Base-by-base conservation (phyloP, 2,113 vertebrate genomes). In the Potamarius usumacintae region DNA sequence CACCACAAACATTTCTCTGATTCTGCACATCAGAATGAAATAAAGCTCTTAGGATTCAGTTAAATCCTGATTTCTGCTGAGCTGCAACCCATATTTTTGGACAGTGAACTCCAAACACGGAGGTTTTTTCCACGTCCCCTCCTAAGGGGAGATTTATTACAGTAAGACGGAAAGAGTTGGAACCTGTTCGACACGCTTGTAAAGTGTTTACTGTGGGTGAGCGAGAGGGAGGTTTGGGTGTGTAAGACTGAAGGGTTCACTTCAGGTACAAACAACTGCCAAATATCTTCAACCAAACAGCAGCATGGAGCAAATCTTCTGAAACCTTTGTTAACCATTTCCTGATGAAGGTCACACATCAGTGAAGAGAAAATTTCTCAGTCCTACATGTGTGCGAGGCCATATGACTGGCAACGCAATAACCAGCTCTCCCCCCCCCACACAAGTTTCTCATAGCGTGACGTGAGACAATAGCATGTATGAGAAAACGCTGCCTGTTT, bases 121-220 rank as follows among this genome's bases (percentile, higher is more conserved):
- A 63, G 22, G 60, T 63, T 63, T 25, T 25, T 58, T 60, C 22
- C 42, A 42, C 42, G 42, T 42, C 42, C 22, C 50, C 27, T 58
- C 34, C 7, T 5, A 2, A 86, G 85, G 8, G 42, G 30, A 72
- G 86, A 86, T 76, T 84, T 82, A 84, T 57, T 25, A 53, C 82
- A 62, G 17, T 30, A 25, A 76, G 67, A 67, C 14, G 10, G 62
- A n/a, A 60, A 88, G 69, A 52, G 53, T 9, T 79, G 52, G 67
- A 90, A 90, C 89, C 89, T 88, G 91, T 91, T 89, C 34, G 52
- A 90, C 82, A 30, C 34, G 86, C 78, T 88, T 67, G 42, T 74
- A 67, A 65, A 58, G 42, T 86, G 89, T 91, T 86, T 86, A 84
- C 83, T 82, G 48, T 83, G 48, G 58, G 60, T 83, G 63, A 71